Base-by-base conservation (phyloP, 2,797 vertebrate genomes). In the Chelon auratus region DNA sequence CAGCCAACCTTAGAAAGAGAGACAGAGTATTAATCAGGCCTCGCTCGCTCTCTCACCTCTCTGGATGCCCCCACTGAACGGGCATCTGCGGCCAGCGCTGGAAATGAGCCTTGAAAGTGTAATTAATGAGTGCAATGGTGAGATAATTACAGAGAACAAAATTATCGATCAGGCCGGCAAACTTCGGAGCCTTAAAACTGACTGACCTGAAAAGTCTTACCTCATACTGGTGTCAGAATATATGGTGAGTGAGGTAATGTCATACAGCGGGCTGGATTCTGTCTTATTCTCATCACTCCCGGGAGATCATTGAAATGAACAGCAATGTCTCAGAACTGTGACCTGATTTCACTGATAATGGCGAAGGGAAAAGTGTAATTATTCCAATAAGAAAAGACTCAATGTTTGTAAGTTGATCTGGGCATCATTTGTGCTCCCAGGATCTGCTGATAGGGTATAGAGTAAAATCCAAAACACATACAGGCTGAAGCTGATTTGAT, bases 51-150 rank as follows among this genome's bases (percentile, higher is more conserved):
- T 69, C 56, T 83, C 74, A 57, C 68, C 77, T 74, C 72, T 45
- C 72, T 63, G 82, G 79, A 85, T n/a, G 77, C 81, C 78, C 81
- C 68, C 68, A 62, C 80, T 42, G 57, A 86, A 75, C 22, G 75
- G 75, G 72, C 87, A 84, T 86, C 88, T 84, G 82, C 22, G 68
- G 84, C 85, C 87, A 75, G 64, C 59, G 43, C 80, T 87, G 89
- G 89, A 93, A 93, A 93, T 89, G 88, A 92, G 92, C 91, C 91
- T 91, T 91, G 91, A 91, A 91, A 90, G 83, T 84, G 84, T 90
- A 91, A 93, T 93, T 93, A 90, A 94, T 91, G 91, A 89, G 86
- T 39, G 58, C 83, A 73, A 78, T 56, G 84, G 83, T 90, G 87
- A 92, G 89, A 93, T 93, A 92, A 94, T 93, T 91, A 90, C 81